These are phyloP conservation scores for Physeter macrocephalus DNA, from an alignment of 2,113 vertebrate genomes.

Conservation along the genomic window DNA sequence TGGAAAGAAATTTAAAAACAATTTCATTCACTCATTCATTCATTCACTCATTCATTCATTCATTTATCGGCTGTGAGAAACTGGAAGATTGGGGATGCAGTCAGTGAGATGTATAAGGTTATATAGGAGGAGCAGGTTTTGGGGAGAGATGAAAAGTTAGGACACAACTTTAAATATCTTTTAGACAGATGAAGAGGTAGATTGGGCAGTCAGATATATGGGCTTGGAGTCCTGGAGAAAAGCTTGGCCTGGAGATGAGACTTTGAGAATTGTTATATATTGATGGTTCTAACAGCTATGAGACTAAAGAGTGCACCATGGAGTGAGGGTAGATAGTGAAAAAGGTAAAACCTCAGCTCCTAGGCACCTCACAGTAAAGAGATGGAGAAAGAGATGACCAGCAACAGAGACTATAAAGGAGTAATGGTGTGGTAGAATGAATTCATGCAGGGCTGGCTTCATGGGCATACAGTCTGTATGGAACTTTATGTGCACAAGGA, in stretches of 20 bases:
- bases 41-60: no score
- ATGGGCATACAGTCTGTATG: no score
- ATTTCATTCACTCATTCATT: neutral
- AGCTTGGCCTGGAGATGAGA: neutral
- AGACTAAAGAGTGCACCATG: accelerated
- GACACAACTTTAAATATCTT: neutral
- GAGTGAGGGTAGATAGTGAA: neutral
- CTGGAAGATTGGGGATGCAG: neutral
- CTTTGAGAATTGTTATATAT: neutral
- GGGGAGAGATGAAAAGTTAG: neutral
- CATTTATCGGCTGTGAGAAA: neutral
- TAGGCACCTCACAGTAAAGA: no score
- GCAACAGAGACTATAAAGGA: neutral
- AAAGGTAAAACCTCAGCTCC: neutral
- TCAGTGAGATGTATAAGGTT: neutral
- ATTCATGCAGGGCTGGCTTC: no score
- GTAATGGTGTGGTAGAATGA: neutral
- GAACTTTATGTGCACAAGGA: neutral
- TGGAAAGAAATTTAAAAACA: neutral
- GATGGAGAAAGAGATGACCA: neutral
- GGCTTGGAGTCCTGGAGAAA: neutral
- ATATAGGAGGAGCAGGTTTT: neutral
- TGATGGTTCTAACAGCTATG: neutral
- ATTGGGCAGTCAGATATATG: neutral
- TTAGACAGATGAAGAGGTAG: neutral